A percentile compares a stretch with the other conserved stretches of the same genome.
Evolutionary conservation across 2,797 vertebrate species (phyloP).

Genomic region (Eulemur albifrons): DNA sequence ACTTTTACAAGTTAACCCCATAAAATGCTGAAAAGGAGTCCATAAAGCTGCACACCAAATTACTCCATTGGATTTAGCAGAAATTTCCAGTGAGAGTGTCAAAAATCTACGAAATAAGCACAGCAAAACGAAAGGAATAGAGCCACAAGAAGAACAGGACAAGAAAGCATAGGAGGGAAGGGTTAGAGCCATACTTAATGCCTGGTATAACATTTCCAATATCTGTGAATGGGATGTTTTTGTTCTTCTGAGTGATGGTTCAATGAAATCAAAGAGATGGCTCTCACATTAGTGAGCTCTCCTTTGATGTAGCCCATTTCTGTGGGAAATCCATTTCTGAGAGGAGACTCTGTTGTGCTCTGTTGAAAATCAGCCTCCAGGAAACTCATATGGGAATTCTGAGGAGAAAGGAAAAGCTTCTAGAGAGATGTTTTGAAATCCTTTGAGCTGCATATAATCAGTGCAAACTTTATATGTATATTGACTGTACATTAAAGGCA

Average conservation of each 20-base stretch:
- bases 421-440: slow-evolving; percentile 52
- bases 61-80: not conserved
- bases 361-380: slow-evolving; percentile 50
- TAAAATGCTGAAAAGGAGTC: not conserved
- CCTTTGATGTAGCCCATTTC: slow-evolving; percentile 39
- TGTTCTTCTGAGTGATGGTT: not conserved
- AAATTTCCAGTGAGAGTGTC: not conserved
- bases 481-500: slow-evolving; percentile 54
- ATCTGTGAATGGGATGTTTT: not conserved
- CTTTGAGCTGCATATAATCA: slow-evolving; percentile 63
- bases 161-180: not conserved
- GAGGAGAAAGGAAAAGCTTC: slow-evolving; percentile 45
- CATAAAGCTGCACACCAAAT: not conserved
- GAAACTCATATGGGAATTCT: slow-evolving; percentile 53
- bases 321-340: slow-evolving; percentile 39
- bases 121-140: not conserved
- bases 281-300: not conserved
- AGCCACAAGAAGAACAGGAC: not conserved
- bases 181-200: fast-evolving
- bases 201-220: not conserved
- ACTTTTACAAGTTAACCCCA: not conserved
- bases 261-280: not conserved
- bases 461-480: slow-evolving; percentile 43
- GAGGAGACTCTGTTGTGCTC: not conserved
- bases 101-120: not conserved